These are phyloP conservation scores for Catalaphyllia jardinei DNA, from an alignment of 64 coral and sea anemone genomes.

Conservation along the genomic window DNA sequence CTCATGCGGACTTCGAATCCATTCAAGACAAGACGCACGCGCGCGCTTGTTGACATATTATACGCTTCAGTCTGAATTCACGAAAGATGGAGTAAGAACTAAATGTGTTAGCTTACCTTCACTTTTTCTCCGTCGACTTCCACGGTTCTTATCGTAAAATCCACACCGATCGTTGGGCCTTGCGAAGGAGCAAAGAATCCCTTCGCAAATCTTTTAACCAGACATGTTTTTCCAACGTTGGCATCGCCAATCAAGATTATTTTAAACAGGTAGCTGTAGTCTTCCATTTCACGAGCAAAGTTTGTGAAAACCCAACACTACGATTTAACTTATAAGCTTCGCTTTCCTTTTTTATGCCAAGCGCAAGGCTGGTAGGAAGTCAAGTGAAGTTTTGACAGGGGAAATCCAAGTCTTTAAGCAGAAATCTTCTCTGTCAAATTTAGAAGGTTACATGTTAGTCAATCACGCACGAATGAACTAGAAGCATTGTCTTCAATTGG, in stretches of 20 bases:
- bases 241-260: slow-evolving; percentile 98
- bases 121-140: slow-evolving; percentile 94
- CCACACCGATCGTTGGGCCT: slow-evolving; percentile 96
- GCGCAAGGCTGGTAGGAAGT: background rate
- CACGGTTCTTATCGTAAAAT: slow-evolving; percentile 98
- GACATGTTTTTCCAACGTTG: slow-evolving; percentile 97
- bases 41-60: background rate
- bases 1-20: background rate
- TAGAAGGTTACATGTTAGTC: slow-evolving; percentile 57
- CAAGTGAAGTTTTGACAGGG: slow-evolving; percentile 2
- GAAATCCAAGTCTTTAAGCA: slow-evolving; percentile 21
- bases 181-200: slow-evolving; percentile 91
- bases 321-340: background rate
- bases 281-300: slow-evolving; percentile 51
- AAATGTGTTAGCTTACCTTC: slow-evolving; percentile 49
- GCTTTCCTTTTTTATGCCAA: background rate
- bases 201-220: slow-evolving; percentile 92
- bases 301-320: background rate
- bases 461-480: slow-evolving; percentile 59
- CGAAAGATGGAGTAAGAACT: background rate
- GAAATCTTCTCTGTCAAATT: slow-evolving; percentile 30
- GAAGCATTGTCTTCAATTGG: slow-evolving; percentile 54
- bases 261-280: slow-evolving; percentile 97
- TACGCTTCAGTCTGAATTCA: background rate
- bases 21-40: background rate